Percentiles rank a stretch among this genome's conserved stretches.
phyloP scores from a whole-genome alignment of 2,113 vertebrate genomes.

The Piliocolobus tephrosceles region DNA sequence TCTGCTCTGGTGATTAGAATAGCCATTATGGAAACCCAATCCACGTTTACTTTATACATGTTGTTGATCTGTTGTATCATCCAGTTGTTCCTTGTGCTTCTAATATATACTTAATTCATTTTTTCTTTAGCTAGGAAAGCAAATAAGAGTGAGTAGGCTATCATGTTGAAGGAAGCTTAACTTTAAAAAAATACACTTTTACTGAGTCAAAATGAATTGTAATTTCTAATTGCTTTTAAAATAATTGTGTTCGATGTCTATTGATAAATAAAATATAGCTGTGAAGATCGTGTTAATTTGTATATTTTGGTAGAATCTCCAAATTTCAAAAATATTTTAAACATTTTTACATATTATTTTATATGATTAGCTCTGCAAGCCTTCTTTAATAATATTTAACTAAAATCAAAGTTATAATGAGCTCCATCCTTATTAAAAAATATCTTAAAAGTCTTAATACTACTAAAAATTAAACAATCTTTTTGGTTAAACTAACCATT shows the following conservation, averaged over 20 bases:
- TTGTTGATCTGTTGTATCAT: not conserved
- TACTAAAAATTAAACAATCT: not conserved
- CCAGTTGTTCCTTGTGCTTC: not conserved
- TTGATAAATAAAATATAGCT: not conserved
- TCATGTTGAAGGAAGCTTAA: not conserved
- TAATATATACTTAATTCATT: not conserved
- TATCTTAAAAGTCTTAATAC: not conserved
- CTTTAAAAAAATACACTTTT: not conserved
- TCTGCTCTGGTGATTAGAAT: not conserved
- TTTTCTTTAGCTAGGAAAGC: not conserved
- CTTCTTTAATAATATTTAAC: not conserved
- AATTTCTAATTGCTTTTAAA: not conserved
- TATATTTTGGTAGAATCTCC: not conserved
- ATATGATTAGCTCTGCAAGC: not conserved
- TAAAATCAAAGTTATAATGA: not conserved
- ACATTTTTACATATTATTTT: not conserved
- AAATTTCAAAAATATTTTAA: not conserved
- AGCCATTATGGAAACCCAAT: rapidly evolving
- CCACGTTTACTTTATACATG: not conserved
- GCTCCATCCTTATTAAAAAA: not conserved
- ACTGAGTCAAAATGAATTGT: not conserved
- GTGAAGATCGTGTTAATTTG: not conserved
- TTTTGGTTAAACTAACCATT: not conserved
- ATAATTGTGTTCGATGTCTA: not conserved
- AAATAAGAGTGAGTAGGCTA: not conserved